These are phyloP conservation scores for Leucoptera coffeella DNA, from an alignment of 2,888 invertebrate species.

Conservation along the genomic window DNA sequence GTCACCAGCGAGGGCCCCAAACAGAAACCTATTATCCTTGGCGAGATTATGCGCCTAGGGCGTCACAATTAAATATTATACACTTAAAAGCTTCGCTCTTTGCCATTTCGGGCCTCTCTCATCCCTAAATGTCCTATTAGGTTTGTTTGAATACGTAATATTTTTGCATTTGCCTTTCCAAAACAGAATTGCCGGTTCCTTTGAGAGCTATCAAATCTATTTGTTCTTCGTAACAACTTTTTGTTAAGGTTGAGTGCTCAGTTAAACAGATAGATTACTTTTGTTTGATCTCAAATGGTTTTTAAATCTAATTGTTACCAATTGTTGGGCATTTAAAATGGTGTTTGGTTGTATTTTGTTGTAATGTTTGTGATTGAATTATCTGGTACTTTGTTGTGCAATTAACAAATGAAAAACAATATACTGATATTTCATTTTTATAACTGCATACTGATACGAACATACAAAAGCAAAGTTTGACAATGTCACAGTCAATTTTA, in stretches of 20 bases:
- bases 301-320: too few species aligned
- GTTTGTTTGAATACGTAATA: slow-evolving; percentile 55
- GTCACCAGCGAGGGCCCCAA: slow-evolving; percentile 39
- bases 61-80: slow-evolving; percentile 56
- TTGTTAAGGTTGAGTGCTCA: slow-evolving; percentile 41
- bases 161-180: slow-evolving; percentile 51
- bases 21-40: slow-evolving; percentile 56
- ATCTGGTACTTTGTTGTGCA: too few species aligned
- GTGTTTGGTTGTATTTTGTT: too few species aligned
- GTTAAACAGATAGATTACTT: slow-evolving; percentile 33
- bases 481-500: too few species aligned
- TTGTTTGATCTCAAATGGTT: too few species aligned
- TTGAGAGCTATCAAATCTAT: slow-evolving; percentile 51
- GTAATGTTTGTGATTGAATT: too few species aligned
- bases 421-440: too few species aligned
- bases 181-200: slow-evolving; percentile 50
- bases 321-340: too few species aligned
- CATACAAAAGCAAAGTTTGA: too few species aligned
- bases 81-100: slow-evolving; percentile 55
- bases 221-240: slow-evolving; percentile 47
- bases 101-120: slow-evolving; percentile 52
- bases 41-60: slow-evolving; percentile 56
- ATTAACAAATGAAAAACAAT: too few species aligned
- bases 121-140: slow-evolving; percentile 55
- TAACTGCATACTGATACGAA: too few species aligned